Percentiles rank a stretch among this genome's conserved stretches.
Evolutionary conservation across 2,113 vertebrate genomes (phyloP).

Genomic region (Butastur rufipennis): DNA sequence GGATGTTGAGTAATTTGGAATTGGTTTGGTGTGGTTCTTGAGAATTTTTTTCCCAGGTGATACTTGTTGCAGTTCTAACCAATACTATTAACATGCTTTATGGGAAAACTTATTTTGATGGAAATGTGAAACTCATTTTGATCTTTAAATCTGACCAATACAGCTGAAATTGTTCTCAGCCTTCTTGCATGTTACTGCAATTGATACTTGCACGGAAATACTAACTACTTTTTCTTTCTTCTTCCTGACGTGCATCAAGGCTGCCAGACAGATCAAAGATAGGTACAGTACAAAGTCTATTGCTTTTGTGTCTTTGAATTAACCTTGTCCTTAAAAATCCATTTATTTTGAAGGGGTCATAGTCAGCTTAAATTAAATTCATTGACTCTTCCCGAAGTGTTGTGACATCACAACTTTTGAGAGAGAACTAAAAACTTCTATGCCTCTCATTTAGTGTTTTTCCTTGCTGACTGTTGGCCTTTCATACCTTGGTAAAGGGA

Average conservation of each 20-base stretch:
- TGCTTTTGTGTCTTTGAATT: conserved; percentile 58
- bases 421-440: neutral
- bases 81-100: neutral
- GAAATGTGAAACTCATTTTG: conserved; percentile 13
- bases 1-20: neutral
- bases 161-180: conserved; percentile 21
- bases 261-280: conserved; percentile 96
- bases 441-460: neutral
- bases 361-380: neutral
- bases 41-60: neutral
- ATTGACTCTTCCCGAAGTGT: neutral
- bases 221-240: conserved; percentile 83
- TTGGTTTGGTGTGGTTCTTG: conserved; percentile 16
- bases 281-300: conserved; percentile 83
- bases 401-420: neutral
- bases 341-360: neutral
- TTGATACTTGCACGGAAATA: conserved; percentile 79
- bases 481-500: neutral
- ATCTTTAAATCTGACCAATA: conserved; percentile 19
- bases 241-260: conserved; percentile 81
- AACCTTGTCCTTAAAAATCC: conserved; percentile 32
- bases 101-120: neutral
- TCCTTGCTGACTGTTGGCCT: neutral
- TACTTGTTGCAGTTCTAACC: conserved; percentile 30
- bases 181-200: conserved; percentile 72